phyloP scores from a whole-genome alignment of 2,113 vertebrate species.

The Gallinago paraguaiae region DNA sequence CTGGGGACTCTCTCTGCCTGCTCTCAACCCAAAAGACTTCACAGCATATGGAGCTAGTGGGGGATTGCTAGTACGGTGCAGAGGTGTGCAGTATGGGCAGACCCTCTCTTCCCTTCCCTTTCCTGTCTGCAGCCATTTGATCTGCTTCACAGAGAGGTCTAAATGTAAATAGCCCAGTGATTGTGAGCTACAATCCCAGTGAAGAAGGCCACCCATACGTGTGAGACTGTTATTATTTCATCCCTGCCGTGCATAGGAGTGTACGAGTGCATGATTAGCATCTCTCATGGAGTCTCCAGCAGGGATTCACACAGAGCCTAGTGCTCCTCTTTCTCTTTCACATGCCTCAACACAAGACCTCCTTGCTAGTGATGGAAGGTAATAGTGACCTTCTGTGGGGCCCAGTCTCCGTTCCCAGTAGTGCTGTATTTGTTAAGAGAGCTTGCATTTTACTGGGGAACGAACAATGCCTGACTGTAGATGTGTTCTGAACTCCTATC shows the following conservation, averaged over 20 bases:
- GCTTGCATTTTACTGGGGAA: neutral
- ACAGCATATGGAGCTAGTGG: neutral
- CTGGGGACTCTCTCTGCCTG: neutral
- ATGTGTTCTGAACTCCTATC: neutral
- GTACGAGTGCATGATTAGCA: fast-evolving
- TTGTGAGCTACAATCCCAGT: neutral
- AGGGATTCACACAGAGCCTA: neutral
- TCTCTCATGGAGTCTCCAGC: neutral
- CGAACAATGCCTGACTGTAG: neutral
- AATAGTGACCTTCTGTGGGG: neutral
- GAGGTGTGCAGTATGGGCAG: neutral
- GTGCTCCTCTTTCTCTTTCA: neutral
- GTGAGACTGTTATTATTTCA: neutral
- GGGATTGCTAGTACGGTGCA: neutral
- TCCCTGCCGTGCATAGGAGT: neutral
- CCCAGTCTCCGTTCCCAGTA: neutral
- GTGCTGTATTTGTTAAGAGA: neutral
- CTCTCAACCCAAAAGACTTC: neutral
- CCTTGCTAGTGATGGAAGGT: neutral
- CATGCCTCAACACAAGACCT: neutral
- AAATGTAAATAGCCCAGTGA: neutral
- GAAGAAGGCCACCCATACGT: fast-evolving
- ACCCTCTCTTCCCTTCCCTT: neutral
- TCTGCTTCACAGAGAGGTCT: neutral
- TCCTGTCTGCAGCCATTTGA: neutral